A percentile compares a stretch with the other conserved stretches of the same genome.
phyloP scores from a whole-genome alignment of 2,797 vertebrate genomes.

The Labroides dimidiatus region DNA sequence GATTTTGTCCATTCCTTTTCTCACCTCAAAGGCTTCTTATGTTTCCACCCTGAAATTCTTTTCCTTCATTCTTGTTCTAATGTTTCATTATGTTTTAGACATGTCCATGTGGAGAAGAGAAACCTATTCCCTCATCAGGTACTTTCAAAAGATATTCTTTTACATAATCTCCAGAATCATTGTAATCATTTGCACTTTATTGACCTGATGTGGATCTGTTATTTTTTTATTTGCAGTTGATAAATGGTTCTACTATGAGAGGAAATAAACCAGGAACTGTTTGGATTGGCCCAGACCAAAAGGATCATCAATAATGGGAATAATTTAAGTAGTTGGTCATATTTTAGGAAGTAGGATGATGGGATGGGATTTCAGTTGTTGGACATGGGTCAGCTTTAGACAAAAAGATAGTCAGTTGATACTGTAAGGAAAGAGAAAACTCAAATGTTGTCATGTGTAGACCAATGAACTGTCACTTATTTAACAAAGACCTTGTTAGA shows the following conservation, averaged over 20 bases:
- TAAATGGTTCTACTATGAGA: conserved; percentile 93
- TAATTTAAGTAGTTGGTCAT: conserved; percentile 37
- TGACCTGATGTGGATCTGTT: background rate
- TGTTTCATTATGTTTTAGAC: conserved; percentile 77
- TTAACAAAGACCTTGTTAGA: conserved; percentile 67
- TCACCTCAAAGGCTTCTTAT: background rate
- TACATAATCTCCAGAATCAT: background rate
- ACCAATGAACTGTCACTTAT: conserved; percentile 51
- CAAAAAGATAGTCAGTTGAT: conserved; percentile 25
- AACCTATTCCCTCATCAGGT: conserved; percentile 89
- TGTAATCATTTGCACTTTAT: background rate
- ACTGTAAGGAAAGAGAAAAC: conserved; percentile 31
- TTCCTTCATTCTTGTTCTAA: background rate
- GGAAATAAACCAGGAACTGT: conserved; percentile 72
- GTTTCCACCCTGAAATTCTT: conserved; percentile 12
- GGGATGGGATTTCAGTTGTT: background rate
- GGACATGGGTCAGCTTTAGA: conserved; percentile 20
- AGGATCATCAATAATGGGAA: conserved; percentile 37
- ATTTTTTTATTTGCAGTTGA: conserved; percentile 84
- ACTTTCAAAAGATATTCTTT: conserved; percentile 13
- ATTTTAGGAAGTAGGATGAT: conserved; percentile 19
- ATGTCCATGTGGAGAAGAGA: conserved; percentile 83
- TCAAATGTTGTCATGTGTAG: conserved; percentile 30
- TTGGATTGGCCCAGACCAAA: conserved; percentile 42
- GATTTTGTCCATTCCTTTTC: background rate